phyloP scores from a whole-genome alignment of 2,888 invertebrate species.

The Neria commutata region DNA sequence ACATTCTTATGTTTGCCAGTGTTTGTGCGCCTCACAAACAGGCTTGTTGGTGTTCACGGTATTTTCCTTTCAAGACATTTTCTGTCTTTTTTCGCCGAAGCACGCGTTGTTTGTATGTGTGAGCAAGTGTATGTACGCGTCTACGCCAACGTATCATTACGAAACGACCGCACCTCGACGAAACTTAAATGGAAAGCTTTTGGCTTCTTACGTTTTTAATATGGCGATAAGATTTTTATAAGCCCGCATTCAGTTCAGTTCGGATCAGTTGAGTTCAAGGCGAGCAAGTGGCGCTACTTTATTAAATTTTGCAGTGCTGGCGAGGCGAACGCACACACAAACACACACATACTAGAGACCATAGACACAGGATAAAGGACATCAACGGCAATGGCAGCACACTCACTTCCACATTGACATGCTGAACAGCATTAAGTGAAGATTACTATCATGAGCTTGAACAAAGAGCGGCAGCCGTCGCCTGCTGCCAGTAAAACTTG shows the following conservation, averaged over 20 bases:
- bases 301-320: conserved; percentile 41
- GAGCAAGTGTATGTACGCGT: too few species aligned
- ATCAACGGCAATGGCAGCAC: conserved; percentile 41
- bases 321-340: conserved; percentile 1
- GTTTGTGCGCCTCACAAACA: too few species aligned
- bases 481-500: conserved; percentile 21
- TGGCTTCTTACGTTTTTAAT: conserved; percentile 23
- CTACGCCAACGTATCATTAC: too few species aligned
- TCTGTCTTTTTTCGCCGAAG: too few species aligned
- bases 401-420: conserved; percentile 48
- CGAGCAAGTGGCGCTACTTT: conserved; percentile 31
- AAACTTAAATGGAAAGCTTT: too few species aligned
- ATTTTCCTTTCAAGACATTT: too few species aligned
- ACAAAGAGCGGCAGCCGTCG: too few species aligned
- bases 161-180: too few species aligned
- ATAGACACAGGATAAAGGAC: conserved; percentile 35
- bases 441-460: conserved; percentile 44
- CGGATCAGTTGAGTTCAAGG: conserved; percentile 7
- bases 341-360: too few species aligned
- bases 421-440: conserved; percentile 49
- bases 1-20: too few species aligned
- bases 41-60: too few species aligned
- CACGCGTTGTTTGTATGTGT: too few species aligned
- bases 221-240: conserved; percentile 28
- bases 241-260: conserved; percentile 7